phyloP scores from a whole-genome alignment of 92 coral and sea anemone species.

The Actinostola sp. region DNA sequence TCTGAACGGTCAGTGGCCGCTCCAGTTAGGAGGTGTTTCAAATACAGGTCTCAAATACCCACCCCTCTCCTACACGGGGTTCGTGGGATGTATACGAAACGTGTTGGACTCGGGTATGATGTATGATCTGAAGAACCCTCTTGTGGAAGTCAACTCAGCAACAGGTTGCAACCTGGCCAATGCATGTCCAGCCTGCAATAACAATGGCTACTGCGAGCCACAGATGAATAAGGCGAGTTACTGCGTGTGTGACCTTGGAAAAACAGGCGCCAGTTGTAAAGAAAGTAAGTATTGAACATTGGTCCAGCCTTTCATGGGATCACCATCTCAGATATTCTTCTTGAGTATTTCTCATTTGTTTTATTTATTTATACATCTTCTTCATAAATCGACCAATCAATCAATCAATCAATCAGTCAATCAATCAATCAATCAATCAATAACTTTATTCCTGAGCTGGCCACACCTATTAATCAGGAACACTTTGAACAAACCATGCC shows the following conservation, averaged over 20 bases:
- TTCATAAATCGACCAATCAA: neutral
- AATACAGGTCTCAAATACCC: conserved; percentile 63
- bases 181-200: conserved; percentile 57
- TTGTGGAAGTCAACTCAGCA: conserved; percentile 64
- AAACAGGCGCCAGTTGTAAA: conserved; percentile 48
- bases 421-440: too few relatives aligned
- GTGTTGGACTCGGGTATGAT: conserved; percentile 70
- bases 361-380: neutral
- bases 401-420: too few relatives aligned
- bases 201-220: conserved; percentile 86
- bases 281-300: conserved; percentile 49
- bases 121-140: conserved; percentile 84
- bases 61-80: conserved; percentile 67
- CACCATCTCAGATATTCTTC: too few relatives aligned
- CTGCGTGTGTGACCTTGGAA: conserved; percentile 82
- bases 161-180: conserved; percentile 70
- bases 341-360: neutral
- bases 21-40: conserved; percentile 90
- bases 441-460: too few relatives aligned
- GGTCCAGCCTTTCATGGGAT: too few relatives aligned
- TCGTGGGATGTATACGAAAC: conserved; percentile 87
- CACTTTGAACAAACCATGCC: too few relatives aligned
- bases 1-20: conserved; percentile 83
- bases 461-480: too few relatives aligned
- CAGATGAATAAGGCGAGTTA: conserved; percentile 52